Conservation (phyloP, 2,888 invertebrate genomes). For the Cerastoderma edule region DNA sequence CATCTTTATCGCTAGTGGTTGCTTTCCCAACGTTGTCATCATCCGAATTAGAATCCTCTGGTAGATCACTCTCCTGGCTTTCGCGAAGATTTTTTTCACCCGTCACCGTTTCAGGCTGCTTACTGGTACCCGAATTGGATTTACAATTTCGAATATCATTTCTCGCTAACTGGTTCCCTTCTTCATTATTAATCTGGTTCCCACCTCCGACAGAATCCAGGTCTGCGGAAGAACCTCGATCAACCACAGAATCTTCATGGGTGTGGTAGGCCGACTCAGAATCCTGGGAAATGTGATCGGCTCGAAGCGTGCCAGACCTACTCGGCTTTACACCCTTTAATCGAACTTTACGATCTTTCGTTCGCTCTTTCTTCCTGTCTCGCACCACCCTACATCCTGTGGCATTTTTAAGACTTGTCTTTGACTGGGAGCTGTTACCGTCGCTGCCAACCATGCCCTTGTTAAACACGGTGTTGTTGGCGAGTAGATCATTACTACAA, state of each 20-base stretch:
- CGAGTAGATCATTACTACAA: conserved; percentile 20
- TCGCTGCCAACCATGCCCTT: conserved; percentile 8
- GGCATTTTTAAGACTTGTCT: conserved; percentile 47
- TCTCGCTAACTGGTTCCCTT: no score
- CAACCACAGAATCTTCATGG: conserved; percentile 56
- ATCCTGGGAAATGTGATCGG: conserved; percentile 39
- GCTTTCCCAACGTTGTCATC: conserved; percentile 37
- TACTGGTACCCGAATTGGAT: no score
- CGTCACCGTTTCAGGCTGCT: background rate
- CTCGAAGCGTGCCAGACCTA: conserved; percentile 1
- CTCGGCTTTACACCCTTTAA: conserved; percentile 27
- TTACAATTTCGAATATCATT: no score
- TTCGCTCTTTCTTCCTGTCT: no score
- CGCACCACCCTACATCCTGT: conserved; percentile 40
- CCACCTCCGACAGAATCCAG: conserved; percentile 37
- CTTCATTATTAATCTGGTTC: conserved; percentile 24
- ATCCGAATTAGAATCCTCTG: conserved; percentile 55
- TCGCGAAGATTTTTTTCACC: conserved; percentile 33
- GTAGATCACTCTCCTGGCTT: conserved; percentile 61
- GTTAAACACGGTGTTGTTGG: background rate
- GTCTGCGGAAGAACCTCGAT: conserved; percentile 48
- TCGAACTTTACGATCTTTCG: conserved; percentile 49
- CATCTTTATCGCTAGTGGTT: conserved; percentile 22
- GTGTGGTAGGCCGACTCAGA: conserved; percentile 61
- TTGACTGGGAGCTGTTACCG: conserved; percentile 22